Conservation (phyloP, 2,797 vertebrate species). For the Adrianichthys oophorus region DNA sequence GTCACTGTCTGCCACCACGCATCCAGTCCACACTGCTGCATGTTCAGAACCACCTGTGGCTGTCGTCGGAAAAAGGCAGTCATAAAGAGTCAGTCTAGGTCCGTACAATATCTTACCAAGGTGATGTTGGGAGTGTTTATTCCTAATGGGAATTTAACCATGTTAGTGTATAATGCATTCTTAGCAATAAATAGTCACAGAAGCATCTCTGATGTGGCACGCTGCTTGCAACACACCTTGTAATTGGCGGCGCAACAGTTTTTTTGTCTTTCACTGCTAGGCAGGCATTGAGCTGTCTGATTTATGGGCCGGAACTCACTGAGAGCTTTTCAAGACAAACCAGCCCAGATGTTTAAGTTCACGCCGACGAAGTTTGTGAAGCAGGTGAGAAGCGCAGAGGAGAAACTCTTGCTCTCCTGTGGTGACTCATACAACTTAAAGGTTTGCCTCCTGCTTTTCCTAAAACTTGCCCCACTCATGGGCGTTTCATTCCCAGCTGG, state of each 20-base stretch:
- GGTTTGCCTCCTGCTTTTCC: not conserved
- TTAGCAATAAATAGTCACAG: constrained; percentile 65
- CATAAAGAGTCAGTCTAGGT: constrained; percentile 45
- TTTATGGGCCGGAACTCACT: constrained; percentile 48
- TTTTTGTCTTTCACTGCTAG: constrained; percentile 47
- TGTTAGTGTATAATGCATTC: constrained; percentile 47
- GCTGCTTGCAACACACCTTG: constrained; percentile 63
- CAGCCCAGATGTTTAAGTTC: constrained; percentile 39
- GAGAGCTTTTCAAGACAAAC: constrained; percentile 59
- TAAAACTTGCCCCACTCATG: constrained; percentile 15
- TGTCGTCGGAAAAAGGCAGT: constrained; percentile 44
- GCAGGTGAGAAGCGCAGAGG: not conserved
- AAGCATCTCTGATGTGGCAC: constrained; percentile 59
- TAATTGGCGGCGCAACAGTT: constrained; percentile 69
- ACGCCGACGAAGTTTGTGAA: constrained; percentile 3
- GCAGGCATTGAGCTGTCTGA: constrained; percentile 42
- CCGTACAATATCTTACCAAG: constrained; percentile 58
- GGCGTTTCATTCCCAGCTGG: constrained; percentile 30
- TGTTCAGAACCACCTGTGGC: constrained; percentile 62
- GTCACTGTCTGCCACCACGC: constrained; percentile 41
- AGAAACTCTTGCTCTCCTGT: constrained; percentile 25
- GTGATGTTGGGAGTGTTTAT: constrained; percentile 23
- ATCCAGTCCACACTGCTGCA: constrained; percentile 24
- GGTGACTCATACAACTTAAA: constrained; percentile 3
- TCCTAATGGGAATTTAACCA: constrained; percentile 54